Evolutionary conservation across 2,113 vertebrate genomes (phyloP), one percentile per base, ranked within the genome.

Genomic region (Propithecus coquereli): DNA sequence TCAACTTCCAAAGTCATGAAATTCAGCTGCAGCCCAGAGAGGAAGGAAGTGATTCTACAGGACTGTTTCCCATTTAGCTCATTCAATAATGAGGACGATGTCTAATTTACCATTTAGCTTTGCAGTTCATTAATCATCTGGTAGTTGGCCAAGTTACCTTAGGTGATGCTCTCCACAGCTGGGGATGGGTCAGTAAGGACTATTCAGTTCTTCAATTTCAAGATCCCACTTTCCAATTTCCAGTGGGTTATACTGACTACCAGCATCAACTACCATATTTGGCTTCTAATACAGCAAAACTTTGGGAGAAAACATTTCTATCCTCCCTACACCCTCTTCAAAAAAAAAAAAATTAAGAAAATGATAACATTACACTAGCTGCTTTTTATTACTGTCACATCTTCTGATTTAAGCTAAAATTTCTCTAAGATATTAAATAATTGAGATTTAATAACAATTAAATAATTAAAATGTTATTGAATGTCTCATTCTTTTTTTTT

Each of bases 401-500:
- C 83, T 88, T 93, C 40, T 93, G 52, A 71, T 45, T 93, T 66
- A 37, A 97, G 37, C 27, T 54, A 37, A 82, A 96, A 82, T 93
- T 61, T 25, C 74, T 88, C 87, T 66, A 79, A 77, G 25, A 81
- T 79, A 54, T 54, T 54, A 54, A 54, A 54, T 18, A 54, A 18
- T 18, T 54, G 52, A 54, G 17, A 54, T 54, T 54, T 16, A 54
- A 54, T 18, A 54, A 54, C 17, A 52, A 30, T 37, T 82, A 82
- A 91, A 68, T 43, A 37, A 85, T 11, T 65, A 20, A 88, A 95
- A 61, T 87, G 20, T 16, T 80, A 37, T 14, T 73, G 34, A 90
- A 59, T 73, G 23, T 30, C 45, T 77, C 30, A 25, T 37, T 54
- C 52, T 22, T 84, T 43, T 43, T 43, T 43, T 43, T 43, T 43